These are phyloP conservation scores for Osmerus mordax DNA, from an alignment of 2,113 vertebrate genomes.

Conservation along the genomic window DNA sequence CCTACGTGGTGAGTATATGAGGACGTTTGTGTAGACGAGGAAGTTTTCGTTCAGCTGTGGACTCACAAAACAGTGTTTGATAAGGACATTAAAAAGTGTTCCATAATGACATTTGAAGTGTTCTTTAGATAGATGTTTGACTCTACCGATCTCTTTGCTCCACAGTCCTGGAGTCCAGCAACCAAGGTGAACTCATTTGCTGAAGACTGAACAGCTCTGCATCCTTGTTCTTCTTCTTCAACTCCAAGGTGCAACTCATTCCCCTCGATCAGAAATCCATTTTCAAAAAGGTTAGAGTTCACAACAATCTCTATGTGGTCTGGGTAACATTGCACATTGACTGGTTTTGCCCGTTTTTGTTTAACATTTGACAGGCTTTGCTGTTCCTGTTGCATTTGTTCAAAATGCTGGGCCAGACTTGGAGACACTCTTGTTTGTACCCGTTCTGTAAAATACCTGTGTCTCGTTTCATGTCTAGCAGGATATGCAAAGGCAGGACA, in stretches of 20 bases:
- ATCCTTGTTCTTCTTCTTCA: slow-evolving; percentile 12
- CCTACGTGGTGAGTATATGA: slow-evolving; percentile 51
- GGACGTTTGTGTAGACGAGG: slow-evolving; percentile 65
- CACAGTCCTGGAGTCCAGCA: slow-evolving; percentile 51
- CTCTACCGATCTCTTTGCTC: slow-evolving; percentile 61
- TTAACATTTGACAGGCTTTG: neutral
- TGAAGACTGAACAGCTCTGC: slow-evolving; percentile 31
- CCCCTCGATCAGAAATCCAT: slow-evolving; percentile 39
- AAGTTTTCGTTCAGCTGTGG: slow-evolving; percentile 53
- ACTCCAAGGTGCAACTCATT: slow-evolving; percentile 56
- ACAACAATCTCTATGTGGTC: slow-evolving; percentile 54
- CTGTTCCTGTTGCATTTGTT: neutral
- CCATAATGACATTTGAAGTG: neutral
- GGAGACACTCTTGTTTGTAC: too few species aligned
- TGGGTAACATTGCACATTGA: slow-evolving; percentile 51
- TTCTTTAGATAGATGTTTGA: neutral
- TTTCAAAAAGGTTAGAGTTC: slow-evolving; percentile 56
- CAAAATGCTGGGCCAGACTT: too few species aligned
- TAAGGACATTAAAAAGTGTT: neutral
- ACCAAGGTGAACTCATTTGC: slow-evolving; percentile 46
- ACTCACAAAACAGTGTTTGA: neutral
- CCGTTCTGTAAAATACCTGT: neutral
- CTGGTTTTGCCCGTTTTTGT: slow-evolving; percentile 33
- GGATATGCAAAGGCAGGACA: slow-evolving; percentile 18
- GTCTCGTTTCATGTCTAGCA: neutral